Evolutionary conservation across 2,888 invertebrate species (phyloP), one percentile per base, ranked within the genome.

Genomic region (Drosophila conformis): DNA sequence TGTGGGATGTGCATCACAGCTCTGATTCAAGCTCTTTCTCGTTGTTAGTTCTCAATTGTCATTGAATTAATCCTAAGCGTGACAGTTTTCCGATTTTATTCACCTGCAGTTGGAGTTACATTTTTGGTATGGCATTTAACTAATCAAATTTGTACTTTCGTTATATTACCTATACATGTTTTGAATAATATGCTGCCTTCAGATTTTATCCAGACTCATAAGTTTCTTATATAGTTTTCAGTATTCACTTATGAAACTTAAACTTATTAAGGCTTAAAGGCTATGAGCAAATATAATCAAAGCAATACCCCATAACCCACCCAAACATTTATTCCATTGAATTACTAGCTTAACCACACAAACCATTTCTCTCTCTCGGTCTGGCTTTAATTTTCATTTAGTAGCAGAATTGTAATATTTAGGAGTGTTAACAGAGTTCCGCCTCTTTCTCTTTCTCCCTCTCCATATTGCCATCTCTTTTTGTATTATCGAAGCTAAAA

Each of bases 401-500:
- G 56, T n/a, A 27, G 29, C 13, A n/a, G 29, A 38, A 38, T 29
- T n/a, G 29, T n/a, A 6, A 25, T 36, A 21, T 25, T 35, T 36
- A 29, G n/a, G 5, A 38, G 56, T 54, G 54, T 54, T 54, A 36
- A 36, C 38, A 8, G 13, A 56, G n/a, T 7, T 54, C 27, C 27
- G n/a, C 27, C 18, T 36, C 27, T 38, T 10, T 35, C 5, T 11
- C 4, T 15, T 18, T 25, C 11, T 48, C 25, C 4, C 13, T 10
- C 18, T 6, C 15, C n/a, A 46, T 15, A 15, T 46, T 2, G 8
- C 4, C 11, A 36, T 21, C 13, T 38, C 38, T 0, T 5, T 40
- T n/a, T 38, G 66, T 64, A 66, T 62, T 74, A 74, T 78, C 56
- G 54, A 42, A 79, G 66, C 66, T 64, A 35, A 49, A 62, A 77